Evolutionary conservation across 2,888 invertebrate species (phyloP).

Genomic region (Ochropacha duplaris): DNA sequence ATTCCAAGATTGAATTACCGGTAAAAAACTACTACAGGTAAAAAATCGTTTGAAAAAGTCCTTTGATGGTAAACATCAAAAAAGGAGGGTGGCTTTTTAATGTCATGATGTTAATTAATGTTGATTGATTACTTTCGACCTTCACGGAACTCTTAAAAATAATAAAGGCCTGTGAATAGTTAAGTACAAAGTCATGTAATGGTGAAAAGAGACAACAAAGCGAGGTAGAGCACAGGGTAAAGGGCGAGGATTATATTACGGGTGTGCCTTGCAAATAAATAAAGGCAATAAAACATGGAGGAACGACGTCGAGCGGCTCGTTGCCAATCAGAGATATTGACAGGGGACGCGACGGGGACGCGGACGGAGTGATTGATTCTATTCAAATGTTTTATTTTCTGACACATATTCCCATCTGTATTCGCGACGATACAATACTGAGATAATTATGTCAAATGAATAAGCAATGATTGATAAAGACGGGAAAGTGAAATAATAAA

Average conservation of each 20-base stretch:
- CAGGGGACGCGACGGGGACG: constrained; percentile 36
- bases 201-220: constrained; percentile 19
- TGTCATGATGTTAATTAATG: neutral
- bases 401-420: constrained; percentile 17
- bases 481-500: neutral
- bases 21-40: neutral
- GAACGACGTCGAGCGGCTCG: constrained; percentile 34
- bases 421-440: constrained; percentile 6
- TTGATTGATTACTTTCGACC: neutral
- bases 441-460: neutral
- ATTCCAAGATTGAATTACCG: neutral
- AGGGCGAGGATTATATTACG: constrained; percentile 6
- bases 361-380: constrained; percentile 24
- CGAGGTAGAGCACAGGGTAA: constrained; percentile 6
- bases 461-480: neutral
- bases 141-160: neutral
- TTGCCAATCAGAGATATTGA: constrained; percentile 68
- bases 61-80: constrained; percentile 1
- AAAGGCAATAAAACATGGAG: constrained; percentile 51
- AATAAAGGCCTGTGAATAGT: neutral
- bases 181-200: constrained; percentile 26
- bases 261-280: constrained; percentile 38
- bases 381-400: constrained; percentile 43
- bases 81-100: constrained; percentile 7
- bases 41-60: neutral